Evolutionary conservation across 2,888 invertebrate species (phyloP), one percentile per base, ranked within the genome.

Genomic region (Micropterix aruncella): DNA sequence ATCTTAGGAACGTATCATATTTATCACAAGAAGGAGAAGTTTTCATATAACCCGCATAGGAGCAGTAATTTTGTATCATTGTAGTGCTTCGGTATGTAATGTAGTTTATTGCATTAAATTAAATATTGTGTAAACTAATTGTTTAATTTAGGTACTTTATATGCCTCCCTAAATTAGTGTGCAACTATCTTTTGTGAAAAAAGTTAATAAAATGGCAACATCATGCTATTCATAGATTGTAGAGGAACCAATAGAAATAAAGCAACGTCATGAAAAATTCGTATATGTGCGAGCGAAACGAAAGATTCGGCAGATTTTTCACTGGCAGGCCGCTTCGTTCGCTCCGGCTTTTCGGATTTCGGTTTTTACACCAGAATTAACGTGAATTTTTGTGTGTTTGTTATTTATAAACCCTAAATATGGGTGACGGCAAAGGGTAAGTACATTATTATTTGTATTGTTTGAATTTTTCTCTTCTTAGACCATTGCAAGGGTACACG

Each of bases 381-480:
- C n/a, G n/a, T n/a, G n/a, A n/a, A n/a, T n/a, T n/a, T n/a, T n/a
- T n/a, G n/a, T n/a, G n/a, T n/a, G n/a, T n/a, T n/a, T n/a, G n/a
- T n/a, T n/a, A 14, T 38, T 38, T 15, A 38, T 15, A n/a, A 4
- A 41, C 49, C 44, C 46, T 57, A 55, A 65, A 57, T 61, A 73
- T 74, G 74, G 72, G 73, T 61, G 74, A 74, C 57, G 73, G 70
- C 58, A 72, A 72, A 62, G 72, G 65, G 74, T 74, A 55, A 62
- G 65, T 57, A n/a, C 17, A 19, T 44, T n/a, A 40, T 43, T 27
- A 17, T 37, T 40, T 17, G 16, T 15, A 37, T 15, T 19, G 38
- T 38, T 39, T 14, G n/a, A 16, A 37, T 16, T 37, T 43, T 14
- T 9, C 27, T n/a, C 15, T 43, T 43, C 38, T n/a, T 44, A 18